phyloP scores from a whole-genome alignment of 2,888 invertebrate genomes.

The Epinotia bilunana region DNA sequence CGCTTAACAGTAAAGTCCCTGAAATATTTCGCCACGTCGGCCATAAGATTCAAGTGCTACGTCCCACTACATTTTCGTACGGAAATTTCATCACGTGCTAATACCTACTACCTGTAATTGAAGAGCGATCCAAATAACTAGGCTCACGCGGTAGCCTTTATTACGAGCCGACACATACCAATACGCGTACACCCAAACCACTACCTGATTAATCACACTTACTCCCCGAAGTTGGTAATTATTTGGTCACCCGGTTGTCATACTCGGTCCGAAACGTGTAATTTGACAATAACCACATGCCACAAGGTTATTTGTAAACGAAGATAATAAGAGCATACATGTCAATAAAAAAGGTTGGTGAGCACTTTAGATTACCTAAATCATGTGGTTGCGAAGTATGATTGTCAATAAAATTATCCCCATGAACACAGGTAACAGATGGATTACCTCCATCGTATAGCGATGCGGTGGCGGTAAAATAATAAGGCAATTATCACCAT shows the following conservation, averaged over 20 bases:
- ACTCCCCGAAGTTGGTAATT: neutral
- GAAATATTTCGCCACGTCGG: neutral
- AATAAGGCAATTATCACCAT: neutral
- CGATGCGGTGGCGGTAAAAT: neutral
- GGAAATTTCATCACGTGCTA: slow-evolving; percentile 16
- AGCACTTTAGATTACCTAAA: slow-evolving; percentile 12
- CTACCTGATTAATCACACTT: slow-evolving; percentile 2
- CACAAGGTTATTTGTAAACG: slow-evolving; percentile 20
- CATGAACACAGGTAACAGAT: neutral
- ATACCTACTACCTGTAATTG: slow-evolving; percentile 7
- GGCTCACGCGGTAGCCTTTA: neutral
- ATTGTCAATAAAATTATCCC: neutral
- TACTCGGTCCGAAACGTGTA: slow-evolving; percentile 6
- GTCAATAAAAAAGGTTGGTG: neutral
- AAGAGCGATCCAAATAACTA: slow-evolving; percentile 1
- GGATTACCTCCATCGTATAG: neutral
- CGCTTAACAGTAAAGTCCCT: neutral
- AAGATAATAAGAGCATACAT: neutral
- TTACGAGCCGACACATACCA: neutral
- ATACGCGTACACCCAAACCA: neutral
- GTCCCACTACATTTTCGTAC: neutral
- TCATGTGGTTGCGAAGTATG: neutral
- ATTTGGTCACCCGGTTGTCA: neutral
- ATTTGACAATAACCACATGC: slow-evolving; percentile 13
- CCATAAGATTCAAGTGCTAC: neutral